Evolutionary conservation across 2,113 vertebrate species (phyloP).

Genomic region (Psittacula cyanocephala): DNA sequence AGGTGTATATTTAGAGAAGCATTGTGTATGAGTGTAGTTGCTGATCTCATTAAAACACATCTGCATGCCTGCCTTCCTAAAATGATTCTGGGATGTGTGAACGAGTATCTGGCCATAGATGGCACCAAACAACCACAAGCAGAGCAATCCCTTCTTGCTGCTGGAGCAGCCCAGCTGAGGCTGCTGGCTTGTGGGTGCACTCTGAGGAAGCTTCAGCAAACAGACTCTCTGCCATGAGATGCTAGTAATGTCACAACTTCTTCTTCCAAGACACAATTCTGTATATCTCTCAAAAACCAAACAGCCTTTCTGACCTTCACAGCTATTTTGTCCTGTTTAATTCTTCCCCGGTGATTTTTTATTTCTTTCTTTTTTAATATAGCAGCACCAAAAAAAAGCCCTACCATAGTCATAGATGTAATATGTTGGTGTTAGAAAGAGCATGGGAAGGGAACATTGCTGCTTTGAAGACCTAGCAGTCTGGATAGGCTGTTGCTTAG

Average conservation of each 20-base stretch:
- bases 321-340: neutral
- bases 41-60: neutral
- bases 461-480: neutral
- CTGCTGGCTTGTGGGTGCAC: neutral
- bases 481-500: neutral
- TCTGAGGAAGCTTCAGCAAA: neutral
- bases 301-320: neutral
- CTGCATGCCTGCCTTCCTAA: neutral
- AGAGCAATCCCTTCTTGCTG: neutral
- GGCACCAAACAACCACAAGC: slow-evolving; percentile 40
- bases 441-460: neutral
- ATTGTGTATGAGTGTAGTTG: accelerated
- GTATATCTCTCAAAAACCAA: neutral
- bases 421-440: neutral
- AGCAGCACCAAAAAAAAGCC: neutral
- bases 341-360: neutral
- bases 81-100: neutral
- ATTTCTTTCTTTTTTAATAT: neutral
- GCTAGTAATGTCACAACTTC: neutral
- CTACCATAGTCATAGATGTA: neutral
- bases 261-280: neutral
- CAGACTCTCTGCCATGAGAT: accelerated
- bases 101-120: slow-evolving; percentile 25
- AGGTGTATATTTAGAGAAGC: neutral
- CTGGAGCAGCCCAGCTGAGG: neutral